Evolutionary conservation across 2,888 invertebrate species (phyloP), one percentile per base, ranked within the genome.

Genomic region (Glaucopsyche alexis): DNA sequence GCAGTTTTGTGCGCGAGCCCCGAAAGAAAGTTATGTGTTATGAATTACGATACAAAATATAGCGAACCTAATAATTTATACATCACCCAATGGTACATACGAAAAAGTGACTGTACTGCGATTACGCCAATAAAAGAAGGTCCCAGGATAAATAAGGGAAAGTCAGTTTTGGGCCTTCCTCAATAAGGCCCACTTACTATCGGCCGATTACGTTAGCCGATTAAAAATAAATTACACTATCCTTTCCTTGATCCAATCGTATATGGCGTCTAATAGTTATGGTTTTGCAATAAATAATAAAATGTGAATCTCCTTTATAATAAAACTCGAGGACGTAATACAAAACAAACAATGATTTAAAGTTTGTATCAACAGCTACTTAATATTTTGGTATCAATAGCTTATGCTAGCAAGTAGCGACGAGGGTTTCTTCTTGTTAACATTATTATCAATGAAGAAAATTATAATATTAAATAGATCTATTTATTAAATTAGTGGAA

Each of bases 111-210:
- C 11, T 13, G 29, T 60, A 60, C 60, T 60, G 11, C 19, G 19
- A 52, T 16, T 16, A 52, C 55, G 8, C 11, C 55, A 60, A 19
- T 19, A 29, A 11, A 19, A 29, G 1, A 4, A 19, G 11, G 55
- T 19, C 6, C 16, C 55, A 60, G 55, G 29, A 60, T 60, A 60
- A 60, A 11, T 7, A 76, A 76, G 70, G 70, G 72, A 55, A 69
- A 67, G 72, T 47, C 14, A 13, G 13, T 45, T 66, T 45, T 40
- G 67, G 67, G 67, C 19, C 16, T 69, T 69, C 49, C 49, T 69
- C 11, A 69, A 69, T 29, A 49, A 69, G n/a, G 42, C 14, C 47
- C 1, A 49, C 69, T 67, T 19, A 49, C 11, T 19, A 69, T 47
- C 16, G 45, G 11, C 29, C 13, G 60, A 4, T 69, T 69, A 38